Conservation (phyloP, 2,888 invertebrate species). For the Ophioninae sp. region DNA sequence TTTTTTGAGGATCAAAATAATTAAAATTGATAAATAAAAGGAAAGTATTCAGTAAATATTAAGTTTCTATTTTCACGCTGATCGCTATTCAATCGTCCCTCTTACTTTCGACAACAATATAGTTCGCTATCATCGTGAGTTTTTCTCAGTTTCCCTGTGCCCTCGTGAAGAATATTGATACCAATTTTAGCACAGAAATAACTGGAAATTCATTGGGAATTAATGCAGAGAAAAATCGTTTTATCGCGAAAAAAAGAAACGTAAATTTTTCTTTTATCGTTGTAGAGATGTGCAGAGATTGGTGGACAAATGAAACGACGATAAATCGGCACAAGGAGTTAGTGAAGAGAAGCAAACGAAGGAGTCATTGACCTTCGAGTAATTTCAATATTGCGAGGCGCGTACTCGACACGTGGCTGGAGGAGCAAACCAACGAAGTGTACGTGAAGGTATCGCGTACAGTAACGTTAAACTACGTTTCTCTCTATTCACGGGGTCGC, state of each 20-base stretch:
- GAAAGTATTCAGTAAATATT: no score
- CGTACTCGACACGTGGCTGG: not conserved
- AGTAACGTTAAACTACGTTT: not conserved
- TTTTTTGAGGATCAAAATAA: no score
- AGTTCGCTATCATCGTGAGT: not conserved
- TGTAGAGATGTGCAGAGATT: not conserved
- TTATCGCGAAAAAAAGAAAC: no score
- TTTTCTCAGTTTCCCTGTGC: not conserved
- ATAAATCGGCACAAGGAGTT: not conserved
- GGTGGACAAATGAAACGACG: not conserved
- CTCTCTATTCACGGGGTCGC: conserved; percentile 7
- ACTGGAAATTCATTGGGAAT: no score
- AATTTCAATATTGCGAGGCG: not conserved
- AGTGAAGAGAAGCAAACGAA: not conserved
- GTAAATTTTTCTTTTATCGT: not conserved
- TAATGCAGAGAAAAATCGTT: no score
- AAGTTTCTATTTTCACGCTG: no score
- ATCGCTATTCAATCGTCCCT: no score
- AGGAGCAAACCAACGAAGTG: not conserved
- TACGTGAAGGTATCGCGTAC: conserved; percentile 17
- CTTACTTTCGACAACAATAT: not conserved
- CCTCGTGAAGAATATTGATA: not conserved
- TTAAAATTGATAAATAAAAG: no score
- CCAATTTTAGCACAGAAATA: no score
- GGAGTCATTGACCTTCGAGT: not conserved